phyloP scores from a whole-genome alignment of 30 jellyfish, hydroid and myxozoan species.

The Sanderia malayensis region DNA sequence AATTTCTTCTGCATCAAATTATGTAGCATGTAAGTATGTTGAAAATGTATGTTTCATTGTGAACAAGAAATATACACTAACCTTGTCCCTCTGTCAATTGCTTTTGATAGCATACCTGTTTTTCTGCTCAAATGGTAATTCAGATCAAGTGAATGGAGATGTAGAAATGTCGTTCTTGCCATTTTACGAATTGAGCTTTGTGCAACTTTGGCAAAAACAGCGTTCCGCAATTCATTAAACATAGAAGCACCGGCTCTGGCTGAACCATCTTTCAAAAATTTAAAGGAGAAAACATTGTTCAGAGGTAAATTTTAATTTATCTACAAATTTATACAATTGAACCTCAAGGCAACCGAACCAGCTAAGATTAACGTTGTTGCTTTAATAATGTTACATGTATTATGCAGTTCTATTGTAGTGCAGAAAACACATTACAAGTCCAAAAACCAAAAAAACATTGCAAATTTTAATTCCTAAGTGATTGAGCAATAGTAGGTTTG shows the following conservation, averaged over 20 bases:
- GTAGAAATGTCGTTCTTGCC: slow-evolving; percentile 85
- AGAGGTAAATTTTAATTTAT: background rate
- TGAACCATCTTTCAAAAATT: slow-evolving; percentile 82
- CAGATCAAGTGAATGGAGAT: slow-evolving; percentile 86
- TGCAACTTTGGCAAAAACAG: slow-evolving; percentile 97
- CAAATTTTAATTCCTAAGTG: background rate
- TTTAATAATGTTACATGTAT: too few relatives aligned
- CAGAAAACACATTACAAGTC: background rate
- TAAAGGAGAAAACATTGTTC: too few relatives aligned
- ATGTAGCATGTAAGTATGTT: too few relatives aligned
- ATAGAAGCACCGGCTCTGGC: slow-evolving; percentile 93
- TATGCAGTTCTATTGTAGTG: background rate
- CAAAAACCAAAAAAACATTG: background rate
- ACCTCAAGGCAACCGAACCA: background rate
- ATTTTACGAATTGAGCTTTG: slow-evolving; percentile 86
- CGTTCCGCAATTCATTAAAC: slow-evolving; percentile 89
- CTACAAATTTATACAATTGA: background rate
- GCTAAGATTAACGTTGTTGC: background rate
- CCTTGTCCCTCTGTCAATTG: slow-evolving; percentile 99
- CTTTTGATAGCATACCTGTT: slow-evolving; percentile 98
- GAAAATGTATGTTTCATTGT: too few relatives aligned
- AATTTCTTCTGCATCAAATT: too few relatives aligned
- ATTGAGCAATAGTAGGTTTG: background rate
- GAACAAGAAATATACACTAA: too few relatives aligned
- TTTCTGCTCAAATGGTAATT: slow-evolving; percentile 86